Base-by-base conservation (phyloP, 2,888 invertebrate species). In the Camptogramma bilineatum region DNA sequence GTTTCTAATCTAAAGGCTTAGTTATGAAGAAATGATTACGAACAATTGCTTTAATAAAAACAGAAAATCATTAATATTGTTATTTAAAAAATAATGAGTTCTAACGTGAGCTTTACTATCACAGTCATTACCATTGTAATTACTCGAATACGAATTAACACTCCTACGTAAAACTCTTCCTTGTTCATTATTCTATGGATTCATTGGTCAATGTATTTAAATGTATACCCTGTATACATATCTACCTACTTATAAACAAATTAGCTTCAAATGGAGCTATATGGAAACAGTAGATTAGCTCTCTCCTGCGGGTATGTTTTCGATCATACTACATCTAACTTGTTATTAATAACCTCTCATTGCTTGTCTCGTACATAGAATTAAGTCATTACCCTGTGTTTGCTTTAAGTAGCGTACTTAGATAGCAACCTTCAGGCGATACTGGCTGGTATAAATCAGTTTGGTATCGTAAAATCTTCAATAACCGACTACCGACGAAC, bases 331-430 rank as follows among this genome's bases (percentile, higher is more conserved):
- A 52, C 39, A 44, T 56, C 62, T 34, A 55, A 66, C 56, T 56
- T 44, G 62, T 60, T 55, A 54, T 57, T 68, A 64, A 65, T 69
- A 62, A 62, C 52, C 52, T 56, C 18, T 46, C 31, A 53, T 44
- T 48, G 56, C 42, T 31, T 42, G 55, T 56, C 60, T 64, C 31
- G 56, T 48, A 50, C 55, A 54, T 60, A 69, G 64, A 73, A 81
- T 81, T 81, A 82, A 83, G 82, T 79, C 72, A 79, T 81, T 79
- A 83, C 64, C 64, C 64, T 69, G 72, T 75, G 78, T 78, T 78
- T 76, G 79, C 74, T 70, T 71, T 78, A 77, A 81, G 78, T 78
- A 77, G 78, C 71, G 72, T 74, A 73, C 71, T 76, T 72, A 74
- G 68, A 70, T 67, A 69, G 64, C 68, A 57, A 68, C 74, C 80